Base-by-base conservation (phyloP, 1,140 invertebrate species). In the Psilanteris sp. region DNA sequence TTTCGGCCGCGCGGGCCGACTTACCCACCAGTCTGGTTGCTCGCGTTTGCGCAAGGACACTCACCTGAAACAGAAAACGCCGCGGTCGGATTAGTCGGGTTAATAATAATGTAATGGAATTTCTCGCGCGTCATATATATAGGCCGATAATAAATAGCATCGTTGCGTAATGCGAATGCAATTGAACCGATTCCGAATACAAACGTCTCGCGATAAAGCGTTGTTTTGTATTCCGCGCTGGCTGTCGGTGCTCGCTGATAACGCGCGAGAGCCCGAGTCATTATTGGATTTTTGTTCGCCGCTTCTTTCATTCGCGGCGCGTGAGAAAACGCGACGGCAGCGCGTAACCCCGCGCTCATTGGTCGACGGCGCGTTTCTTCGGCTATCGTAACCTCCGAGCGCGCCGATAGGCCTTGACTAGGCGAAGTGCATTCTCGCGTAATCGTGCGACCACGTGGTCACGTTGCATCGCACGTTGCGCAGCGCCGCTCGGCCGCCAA, bases 371-470 rank as follows among this genome's bases (percentile, higher is more conserved):
- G 29, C 54, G 55, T 61, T 62, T 64, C 70, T 44, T 26, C 64
- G 77, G 61, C 50, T 73, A 76, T 79, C 70, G 66, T 55, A 57
- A 67, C 62, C 68, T 57, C 48, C 55, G 55, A 37, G 50, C 43
- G 18, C 55, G 14, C 48, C 44, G 57, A 61, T 43, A 67, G 61
- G 74, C 74, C 68, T 71, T 72, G 75, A 68, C 54, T 67, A 73
- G 66, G 48, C 61, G 68, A 77, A 71, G 50, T 62, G 50, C 62
- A 75, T 75, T 75, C 72, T 62, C 62, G 72, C 64, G 64, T 75
- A 75, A 75, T 75, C 72, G 62, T 64, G 64, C 72, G 55, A 76
- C 72, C 72, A 76, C 64, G 64, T 70, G 64, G 22, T 68, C 55
- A 64, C 72, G 57, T 70, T 59, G 64, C 64, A 50, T 68, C 64